phyloP scores from a whole-genome alignment of 64 coral and sea anemone species.

The Hydrozoanthus tunicans region DNA sequence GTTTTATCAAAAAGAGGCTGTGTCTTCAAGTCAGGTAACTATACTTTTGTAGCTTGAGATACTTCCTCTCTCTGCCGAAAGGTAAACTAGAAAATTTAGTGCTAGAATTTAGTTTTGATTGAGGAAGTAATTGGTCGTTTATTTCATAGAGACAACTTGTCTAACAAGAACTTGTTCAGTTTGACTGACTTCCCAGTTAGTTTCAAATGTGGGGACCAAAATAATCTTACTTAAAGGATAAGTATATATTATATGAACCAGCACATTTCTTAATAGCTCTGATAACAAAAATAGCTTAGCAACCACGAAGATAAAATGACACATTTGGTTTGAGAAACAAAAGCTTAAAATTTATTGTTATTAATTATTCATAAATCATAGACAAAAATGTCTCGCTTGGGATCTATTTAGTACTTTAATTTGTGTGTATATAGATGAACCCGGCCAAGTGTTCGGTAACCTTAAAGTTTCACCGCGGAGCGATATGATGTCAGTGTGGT shows the following conservation, averaged over 20 bases:
- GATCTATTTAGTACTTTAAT: not conserved
- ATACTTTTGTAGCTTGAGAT: not conserved
- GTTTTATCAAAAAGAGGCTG: conserved; percentile 69
- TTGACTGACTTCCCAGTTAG: too few relatives aligned
- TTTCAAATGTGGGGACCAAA: too few relatives aligned
- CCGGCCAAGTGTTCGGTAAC: too few relatives aligned
- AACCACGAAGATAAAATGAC: not conserved
- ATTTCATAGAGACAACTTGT: too few relatives aligned
- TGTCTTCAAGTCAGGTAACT: conserved; percentile 84
- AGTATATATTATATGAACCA: not conserved
- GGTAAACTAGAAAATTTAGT: too few relatives aligned
- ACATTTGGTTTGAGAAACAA: not conserved
- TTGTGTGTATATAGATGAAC: not conserved
- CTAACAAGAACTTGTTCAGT: too few relatives aligned
- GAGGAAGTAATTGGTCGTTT: too few relatives aligned
- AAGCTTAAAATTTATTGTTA: not conserved
- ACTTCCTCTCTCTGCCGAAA: too few relatives aligned
- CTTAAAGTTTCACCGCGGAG: too few relatives aligned
- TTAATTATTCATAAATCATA: not conserved
- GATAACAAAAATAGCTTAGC: not conserved
- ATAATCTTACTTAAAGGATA: too few relatives aligned
- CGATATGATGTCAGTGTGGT: too few relatives aligned
- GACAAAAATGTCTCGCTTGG: not conserved
- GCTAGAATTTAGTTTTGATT: too few relatives aligned
- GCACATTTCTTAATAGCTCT: not conserved